Percentiles rank a stretch among this genome's conserved stretches.
Conservation (phyloP, 2,888 invertebrate genomes). For the Eumerus sabulonum region DNA sequence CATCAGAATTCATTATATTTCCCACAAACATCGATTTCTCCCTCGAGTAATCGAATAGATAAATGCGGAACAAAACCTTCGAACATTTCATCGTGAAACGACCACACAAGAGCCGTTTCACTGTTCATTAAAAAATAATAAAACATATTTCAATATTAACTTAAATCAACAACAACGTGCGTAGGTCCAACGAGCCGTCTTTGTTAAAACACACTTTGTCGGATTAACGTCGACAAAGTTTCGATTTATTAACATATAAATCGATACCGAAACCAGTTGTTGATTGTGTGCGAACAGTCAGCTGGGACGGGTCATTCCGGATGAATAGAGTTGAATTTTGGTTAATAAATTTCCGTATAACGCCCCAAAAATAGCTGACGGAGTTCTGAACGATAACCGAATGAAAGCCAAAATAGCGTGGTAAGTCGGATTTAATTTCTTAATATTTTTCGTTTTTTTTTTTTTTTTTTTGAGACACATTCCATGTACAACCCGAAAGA, state of each 20-base stretch:
- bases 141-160: slow-evolving; percentile 46
- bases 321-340: neutral
- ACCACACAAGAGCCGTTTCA: slow-evolving; percentile 56
- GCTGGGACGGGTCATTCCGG: too few relatives aligned
- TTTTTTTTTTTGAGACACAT: neutral
- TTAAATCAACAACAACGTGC: slow-evolving; percentile 53
- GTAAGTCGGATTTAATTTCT: slow-evolving; percentile 32
- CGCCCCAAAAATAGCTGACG: too few relatives aligned
- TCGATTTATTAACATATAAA: slow-evolving; percentile 64
- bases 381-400: too few relatives aligned
- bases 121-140: slow-evolving; percentile 62
- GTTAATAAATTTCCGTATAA: too few relatives aligned
- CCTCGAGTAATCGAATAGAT: slow-evolving; percentile 29
- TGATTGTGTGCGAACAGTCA: slow-evolving; percentile 30
- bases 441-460: slow-evolving; percentile 37
- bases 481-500: slow-evolving; percentile 12
- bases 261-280: slow-evolving; percentile 49
- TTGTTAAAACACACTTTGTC: slow-evolving; percentile 62
- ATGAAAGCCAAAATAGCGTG: neutral
- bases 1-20: slow-evolving; percentile 26
- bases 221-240: slow-evolving; percentile 63
- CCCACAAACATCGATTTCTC: slow-evolving; percentile 13
- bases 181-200: slow-evolving; percentile 42
- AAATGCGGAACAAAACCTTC: slow-evolving; percentile 5
- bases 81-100: slow-evolving; percentile 12